Percentiles rank a stretch among this genome's conserved stretches.
phyloP scores from a whole-genome alignment of 2,797 vertebrate genomes.

The Hylomyscus alleni region DNA sequence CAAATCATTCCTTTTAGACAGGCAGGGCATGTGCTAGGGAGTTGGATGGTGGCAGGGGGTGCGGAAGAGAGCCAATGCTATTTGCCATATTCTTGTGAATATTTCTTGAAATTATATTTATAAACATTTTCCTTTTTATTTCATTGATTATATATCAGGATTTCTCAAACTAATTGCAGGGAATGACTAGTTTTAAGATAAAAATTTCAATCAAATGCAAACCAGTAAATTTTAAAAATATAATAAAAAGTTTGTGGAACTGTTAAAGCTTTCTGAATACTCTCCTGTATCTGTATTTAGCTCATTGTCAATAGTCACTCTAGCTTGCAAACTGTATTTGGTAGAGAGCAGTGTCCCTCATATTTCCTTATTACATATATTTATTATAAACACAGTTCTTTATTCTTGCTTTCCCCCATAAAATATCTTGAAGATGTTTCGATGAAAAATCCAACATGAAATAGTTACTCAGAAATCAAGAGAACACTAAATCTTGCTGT shows the following conservation, averaged over 20 bases:
- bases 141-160: background rate
- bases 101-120: background rate
- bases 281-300: background rate
- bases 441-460: background rate
- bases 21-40: background rate
- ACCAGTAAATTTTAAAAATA: background rate
- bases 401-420: background rate
- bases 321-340: background rate
- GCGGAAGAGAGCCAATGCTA: background rate
- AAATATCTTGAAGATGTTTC: slow-evolving; percentile 1
- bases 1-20: background rate
- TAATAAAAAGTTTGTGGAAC: background rate
- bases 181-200: background rate
- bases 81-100: background rate
- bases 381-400: background rate
- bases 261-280: background rate
- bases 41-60: background rate
- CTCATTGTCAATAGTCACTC: background rate
- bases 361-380: background rate
- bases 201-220: background rate
- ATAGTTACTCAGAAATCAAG: background rate
- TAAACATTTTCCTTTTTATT: background rate
- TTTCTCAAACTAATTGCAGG: background rate
- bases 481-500: background rate
- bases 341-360: background rate